Percentiles rank a stretch among this genome's conserved stretches.
Conservation (phyloP, 2,797 vertebrate species). For the Cyclopterus lumpus region DNA sequence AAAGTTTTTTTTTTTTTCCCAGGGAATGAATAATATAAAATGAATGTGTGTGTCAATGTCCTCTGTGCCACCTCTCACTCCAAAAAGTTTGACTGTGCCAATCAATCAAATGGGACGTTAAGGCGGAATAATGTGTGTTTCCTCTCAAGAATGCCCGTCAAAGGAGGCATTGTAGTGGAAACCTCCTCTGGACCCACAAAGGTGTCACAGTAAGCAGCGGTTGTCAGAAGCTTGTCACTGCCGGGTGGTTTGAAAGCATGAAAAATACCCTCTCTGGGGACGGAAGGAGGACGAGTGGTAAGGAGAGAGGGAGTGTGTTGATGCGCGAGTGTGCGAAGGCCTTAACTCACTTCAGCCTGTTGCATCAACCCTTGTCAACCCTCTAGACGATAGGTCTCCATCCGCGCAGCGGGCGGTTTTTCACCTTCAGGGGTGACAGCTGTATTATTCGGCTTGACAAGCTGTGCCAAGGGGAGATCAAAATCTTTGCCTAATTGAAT, state of each 20-base stretch:
- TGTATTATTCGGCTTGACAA: conserved; percentile 82
- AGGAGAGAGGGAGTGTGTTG: conserved; percentile 24
- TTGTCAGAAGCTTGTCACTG: conserved; percentile 83
- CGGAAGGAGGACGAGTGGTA: conserved; percentile 42
- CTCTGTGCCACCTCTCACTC: conserved; percentile 37
- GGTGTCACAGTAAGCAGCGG: conserved; percentile 78
- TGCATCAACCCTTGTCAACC: conserved; percentile 80
- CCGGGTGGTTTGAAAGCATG: conserved; percentile 79
- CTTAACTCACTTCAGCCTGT: conserved; percentile 74
- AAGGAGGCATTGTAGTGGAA: conserved; percentile 67
- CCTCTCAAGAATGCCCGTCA: conserved; percentile 71
- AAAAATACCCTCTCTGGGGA: conserved; percentile 80
- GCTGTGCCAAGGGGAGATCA: conserved; percentile 62
- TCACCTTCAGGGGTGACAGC: conserved; percentile 75
- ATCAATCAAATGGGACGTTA: conserved; percentile 63
- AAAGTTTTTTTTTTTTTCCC: background rate
- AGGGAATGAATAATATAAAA: conserved; percentile 32
- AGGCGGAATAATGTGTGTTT: conserved; percentile 63
- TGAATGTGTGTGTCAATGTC: conserved; percentile 42
- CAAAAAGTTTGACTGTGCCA: conserved; percentile 61
- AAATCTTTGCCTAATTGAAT: conserved; percentile 73
- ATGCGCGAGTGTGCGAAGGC: conserved; percentile 29
- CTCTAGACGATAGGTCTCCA: conserved; percentile 77
- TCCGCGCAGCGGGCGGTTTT: conserved; percentile 45
- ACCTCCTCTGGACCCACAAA: conserved; percentile 75